Evolutionary conservation across 1,140 invertebrate species (phyloP), one percentile per base, ranked within the genome.

Genomic region (Cotesia typhae): DNA sequence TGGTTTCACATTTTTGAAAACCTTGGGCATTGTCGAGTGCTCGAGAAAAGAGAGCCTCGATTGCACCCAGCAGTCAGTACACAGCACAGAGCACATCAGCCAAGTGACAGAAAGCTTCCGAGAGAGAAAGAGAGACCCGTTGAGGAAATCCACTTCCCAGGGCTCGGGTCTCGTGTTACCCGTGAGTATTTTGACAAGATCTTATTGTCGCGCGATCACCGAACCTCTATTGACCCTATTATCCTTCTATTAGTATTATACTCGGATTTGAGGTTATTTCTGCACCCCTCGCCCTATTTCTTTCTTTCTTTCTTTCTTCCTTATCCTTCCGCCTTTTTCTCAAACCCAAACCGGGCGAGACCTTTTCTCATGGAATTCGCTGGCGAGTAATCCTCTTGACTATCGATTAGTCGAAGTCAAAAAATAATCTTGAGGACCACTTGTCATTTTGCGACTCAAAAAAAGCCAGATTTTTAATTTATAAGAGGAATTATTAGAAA

Each of bases 231-330:
- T 87, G 85, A 87, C 81, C 84, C 85, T 81, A 86, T 87, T 86
- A 87, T 87, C 81, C 76, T 75, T 81, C 85, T 87, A 87, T 87
- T 87, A 87, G 85, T 87, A 85, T 87, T 86, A 86, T 87, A 83
- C 81, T 77, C 75, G 82, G 82, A 85, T 86, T 86, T 86, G 84
- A 80, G 84, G 84, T 85, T 85, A 83, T 79, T 81, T 76, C 77
- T 82, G 71, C 80, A 79, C 79, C 63, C 73, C 66, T 37, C 60
- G 75, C 66, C 67, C 65, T 80, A 73, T 35, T 5, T 36, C 20
- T 51, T 9, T 68, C 51, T 35, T 2, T 20, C 36, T n/a, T 9
- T 67, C 41, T 10, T 59, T 74, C 53, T 53, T 35, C 66, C 52
- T 55, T 36, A 20, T 10, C 20, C 17, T 59, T 59, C 20, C 57